Conservation (phyloP, 2,797 vertebrate genomes). For the Amniataba percoides region DNA sequence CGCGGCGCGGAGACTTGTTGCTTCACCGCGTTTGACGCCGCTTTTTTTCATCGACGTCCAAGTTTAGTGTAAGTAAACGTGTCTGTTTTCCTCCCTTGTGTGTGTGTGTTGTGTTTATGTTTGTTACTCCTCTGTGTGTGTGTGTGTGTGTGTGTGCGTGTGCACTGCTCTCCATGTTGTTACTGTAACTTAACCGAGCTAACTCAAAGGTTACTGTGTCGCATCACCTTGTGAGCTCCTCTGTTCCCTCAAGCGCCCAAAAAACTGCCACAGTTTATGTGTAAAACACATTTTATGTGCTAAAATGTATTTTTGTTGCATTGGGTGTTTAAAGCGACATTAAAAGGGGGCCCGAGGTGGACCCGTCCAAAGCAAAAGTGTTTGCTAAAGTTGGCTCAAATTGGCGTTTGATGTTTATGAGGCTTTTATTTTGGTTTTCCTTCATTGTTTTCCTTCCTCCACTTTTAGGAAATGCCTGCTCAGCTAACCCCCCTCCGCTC, state of each 20-base stretch:
- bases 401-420: conserved; percentile 8
- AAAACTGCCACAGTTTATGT: too few relatives aligned
- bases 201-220: conserved; percentile 33
- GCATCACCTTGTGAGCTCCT: conserved; percentile 31
- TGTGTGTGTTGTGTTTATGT: conserved; percentile 12
- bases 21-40: conserved; percentile 83
- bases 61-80: conserved; percentile 85
- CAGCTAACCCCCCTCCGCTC: conserved; percentile 72
- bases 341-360: neutral
- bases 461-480: conserved; percentile 78
- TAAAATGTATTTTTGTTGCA: neutral
- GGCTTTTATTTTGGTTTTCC: conserved; percentile 59
- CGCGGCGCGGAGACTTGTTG: conserved; percentile 92
- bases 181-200: conserved; percentile 39
- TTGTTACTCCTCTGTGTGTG: conserved; percentile 16
- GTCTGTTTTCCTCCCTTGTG: conserved; percentile 2
- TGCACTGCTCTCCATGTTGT: conserved; percentile 61
- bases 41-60: conserved; percentile 62
- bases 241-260: neutral
- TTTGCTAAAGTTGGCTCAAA: conserved; percentile 29
- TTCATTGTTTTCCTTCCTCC: conserved; percentile 68
- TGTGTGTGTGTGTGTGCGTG: neutral
- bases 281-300: neutral
- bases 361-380: neutral
- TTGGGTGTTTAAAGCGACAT: neutral